Conservation (phyloP, 1,140 invertebrate genomes). For the Heliconius eleuchia region DNA sequence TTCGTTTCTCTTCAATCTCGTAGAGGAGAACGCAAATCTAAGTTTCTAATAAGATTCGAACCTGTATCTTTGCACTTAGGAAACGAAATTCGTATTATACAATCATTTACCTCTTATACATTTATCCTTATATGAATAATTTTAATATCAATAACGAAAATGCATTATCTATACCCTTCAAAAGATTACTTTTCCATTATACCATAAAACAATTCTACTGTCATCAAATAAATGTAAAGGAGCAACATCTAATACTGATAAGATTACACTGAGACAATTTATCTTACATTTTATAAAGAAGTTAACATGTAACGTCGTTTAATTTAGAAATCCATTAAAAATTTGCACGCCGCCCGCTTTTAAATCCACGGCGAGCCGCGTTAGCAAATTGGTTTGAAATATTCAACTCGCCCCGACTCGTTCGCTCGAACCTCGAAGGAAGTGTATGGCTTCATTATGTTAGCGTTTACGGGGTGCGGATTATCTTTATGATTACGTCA, state of each 20-base stretch:
- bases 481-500: neutral
- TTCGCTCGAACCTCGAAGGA: neutral
- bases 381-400: constrained; percentile 19
- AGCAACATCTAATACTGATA: neutral
- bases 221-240: constrained; percentile 1
- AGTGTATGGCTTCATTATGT: constrained; percentile 15
- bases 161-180: neutral
- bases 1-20: too few species aligned
- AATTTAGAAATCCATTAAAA: constrained; percentile 34
- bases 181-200: constrained; percentile 1
- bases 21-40: too few species aligned
- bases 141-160: neutral
- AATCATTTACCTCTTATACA: neutral
- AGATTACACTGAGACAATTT: neutral
- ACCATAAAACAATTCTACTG: neutral
- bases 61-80: too few species aligned
- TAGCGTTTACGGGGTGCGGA: neutral
- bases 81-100: too few species aligned
- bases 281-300: neutral
- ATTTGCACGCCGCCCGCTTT: constrained; percentile 17
- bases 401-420: neutral
- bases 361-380: constrained; percentile 30
- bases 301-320: constrained; percentile 16
- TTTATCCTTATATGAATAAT: neutral
- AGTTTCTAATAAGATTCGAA: too few species aligned